These are phyloP conservation scores for Galleria mellonella DNA, from an alignment of 1,140 invertebrate species.

Conservation along the genomic window DNA sequence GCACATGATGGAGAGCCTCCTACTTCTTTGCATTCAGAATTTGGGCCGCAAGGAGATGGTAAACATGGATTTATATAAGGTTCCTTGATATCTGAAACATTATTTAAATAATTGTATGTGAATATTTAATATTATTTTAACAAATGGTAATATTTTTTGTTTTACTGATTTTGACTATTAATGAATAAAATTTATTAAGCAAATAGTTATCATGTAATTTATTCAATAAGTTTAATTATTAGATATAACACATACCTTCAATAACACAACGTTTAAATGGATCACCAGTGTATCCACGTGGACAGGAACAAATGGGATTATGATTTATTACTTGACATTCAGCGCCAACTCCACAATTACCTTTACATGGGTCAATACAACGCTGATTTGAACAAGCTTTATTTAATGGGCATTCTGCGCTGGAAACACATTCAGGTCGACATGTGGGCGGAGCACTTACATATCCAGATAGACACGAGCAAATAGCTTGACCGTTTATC, in stretches of 20 bases:
- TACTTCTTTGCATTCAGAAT: constrained; percentile 81
- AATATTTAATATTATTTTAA: background rate
- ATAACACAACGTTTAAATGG: constrained; percentile 75
- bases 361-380: constrained; percentile 77
- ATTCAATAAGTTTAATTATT: constrained; percentile 29
- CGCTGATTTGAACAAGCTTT: constrained; percentile 77
- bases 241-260: constrained; percentile 83
- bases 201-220: too few relatives aligned
- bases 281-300: constrained; percentile 73
- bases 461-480: constrained; percentile 75
- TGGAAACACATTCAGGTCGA: constrained; percentile 76
- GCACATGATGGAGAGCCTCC: constrained; percentile 78
- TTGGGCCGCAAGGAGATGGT: constrained; percentile 82
- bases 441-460: constrained; percentile 75
- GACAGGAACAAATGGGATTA: constrained; percentile 76
- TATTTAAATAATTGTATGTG: background rate
- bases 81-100: constrained; percentile 38
- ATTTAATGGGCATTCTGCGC: constrained; percentile 76
- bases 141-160: background rate
- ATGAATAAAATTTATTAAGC: background rate
- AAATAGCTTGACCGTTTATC: constrained; percentile 72
- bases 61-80: constrained; percentile 78
- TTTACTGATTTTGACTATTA: too few relatives aligned
- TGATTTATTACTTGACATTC: constrained; percentile 73
- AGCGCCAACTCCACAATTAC: constrained; percentile 66